phyloP scores from a whole-genome alignment of 2,797 vertebrate genomes.

The Rhinoraja longicauda region DNA sequence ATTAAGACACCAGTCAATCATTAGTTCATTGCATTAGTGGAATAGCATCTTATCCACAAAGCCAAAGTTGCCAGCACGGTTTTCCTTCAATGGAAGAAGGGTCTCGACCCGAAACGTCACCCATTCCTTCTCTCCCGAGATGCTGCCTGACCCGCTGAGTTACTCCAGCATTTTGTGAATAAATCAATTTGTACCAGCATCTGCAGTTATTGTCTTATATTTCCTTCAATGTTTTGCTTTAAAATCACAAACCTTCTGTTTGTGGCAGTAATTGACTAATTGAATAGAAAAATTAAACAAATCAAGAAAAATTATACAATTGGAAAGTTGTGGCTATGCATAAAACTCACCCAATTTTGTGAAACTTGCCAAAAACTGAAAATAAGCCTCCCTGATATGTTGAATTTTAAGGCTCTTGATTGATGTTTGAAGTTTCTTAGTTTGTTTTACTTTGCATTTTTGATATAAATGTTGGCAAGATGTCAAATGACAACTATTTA shows the following conservation, averaged over 20 bases:
- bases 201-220: too few species aligned
- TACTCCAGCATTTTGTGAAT: too few species aligned
- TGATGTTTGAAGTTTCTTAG: not conserved
- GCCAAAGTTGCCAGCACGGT: too few species aligned
- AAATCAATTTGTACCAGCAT: too few species aligned
- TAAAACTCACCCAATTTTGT: not conserved
- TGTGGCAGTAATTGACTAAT: not conserved
- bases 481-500: not conserved
- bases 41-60: too few species aligned
- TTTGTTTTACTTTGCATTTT: not conserved
- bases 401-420: not conserved
- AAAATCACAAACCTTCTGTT: not conserved
- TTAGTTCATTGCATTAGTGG: too few species aligned
- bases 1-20: too few species aligned
- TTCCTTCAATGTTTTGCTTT: not conserved
- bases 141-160: too few species aligned
- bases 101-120: too few species aligned
- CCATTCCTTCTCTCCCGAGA: too few species aligned
- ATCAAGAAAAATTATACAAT: not conserved
- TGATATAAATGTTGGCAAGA: constrained; percentile 5
- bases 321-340: not conserved
- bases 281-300: not conserved
- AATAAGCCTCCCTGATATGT: not conserved
- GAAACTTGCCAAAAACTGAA: not conserved
- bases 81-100: too few species aligned